Evolutionary conservation across 2,888 invertebrate species (phyloP), one percentile per base, ranked within the genome.

Genomic region (Microdon myrmicae): DNA sequence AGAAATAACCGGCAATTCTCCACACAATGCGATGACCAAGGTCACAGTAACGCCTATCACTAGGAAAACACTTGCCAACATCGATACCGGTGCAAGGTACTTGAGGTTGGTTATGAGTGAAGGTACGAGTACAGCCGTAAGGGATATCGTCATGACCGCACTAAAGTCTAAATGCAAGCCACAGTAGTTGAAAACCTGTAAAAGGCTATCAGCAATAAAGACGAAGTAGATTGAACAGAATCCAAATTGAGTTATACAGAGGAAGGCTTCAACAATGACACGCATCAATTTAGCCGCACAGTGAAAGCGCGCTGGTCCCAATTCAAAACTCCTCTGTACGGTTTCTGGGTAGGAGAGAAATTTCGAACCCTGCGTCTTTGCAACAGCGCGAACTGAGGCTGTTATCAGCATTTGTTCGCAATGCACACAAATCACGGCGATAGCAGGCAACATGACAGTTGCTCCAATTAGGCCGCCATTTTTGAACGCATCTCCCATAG

Each of bases 161-260:
- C 56, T 71, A 64, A 71, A 69, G 68, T 74, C 72, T 0, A 77
- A 69, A 7, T 71, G 60, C 2, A 75, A 41, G 45, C 71, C 74
- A 55, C 77, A 75, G 14, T 76, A 74, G 26, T 71, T 68, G 7
- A 77, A 54, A n/a, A 90, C 90, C 85, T 89, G 86, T 79, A 90
- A 83, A 28, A 93, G 78, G 77, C 93, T 96, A 61, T 88, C 88
- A 1, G 94, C 90, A 68, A 97, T 90, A 78, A 97, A 97, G 5
- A 96, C 92, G 74, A 96, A 91, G 80, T 98, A 98, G 7, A 97
- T 92, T 75, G 95, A 96, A 80, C 98, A 98, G 81, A 98, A 97
- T 49, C 98, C 98, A 38, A 97, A 85, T 81, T 98, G 97, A 8
- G 96, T 97, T 53, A 95, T 82, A 80, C 94, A 92, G 53, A 98